Evolutionary conservation across 2,888 invertebrate genomes (phyloP).

Genomic region (Trissonchulus latispiculum): DNA sequence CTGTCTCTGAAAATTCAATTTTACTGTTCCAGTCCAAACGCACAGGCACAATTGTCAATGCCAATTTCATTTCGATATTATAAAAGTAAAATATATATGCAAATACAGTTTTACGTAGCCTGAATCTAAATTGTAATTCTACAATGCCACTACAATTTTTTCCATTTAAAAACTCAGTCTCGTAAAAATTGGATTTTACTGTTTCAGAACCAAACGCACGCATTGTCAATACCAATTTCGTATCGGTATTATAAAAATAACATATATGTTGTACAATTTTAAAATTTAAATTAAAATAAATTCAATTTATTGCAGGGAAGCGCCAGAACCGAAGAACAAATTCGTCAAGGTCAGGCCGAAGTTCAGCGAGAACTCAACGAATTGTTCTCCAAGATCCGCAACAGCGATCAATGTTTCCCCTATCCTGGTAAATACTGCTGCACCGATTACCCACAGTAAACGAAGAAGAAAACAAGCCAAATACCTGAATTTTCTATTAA

Average conservation of each 20-base stretch:
- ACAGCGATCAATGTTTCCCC: neutral
- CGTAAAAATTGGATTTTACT: neutral
- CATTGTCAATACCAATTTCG: neutral
- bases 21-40: neutral
- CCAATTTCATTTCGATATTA: too few species aligned
- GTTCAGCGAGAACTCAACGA: neutral
- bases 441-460: too few species aligned
- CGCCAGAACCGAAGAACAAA: neutral
- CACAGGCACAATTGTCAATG: neutral
- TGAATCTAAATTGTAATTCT: too few species aligned
- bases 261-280: too few species aligned
- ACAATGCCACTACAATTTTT: too few species aligned
- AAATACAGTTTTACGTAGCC: too few species aligned
- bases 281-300: too few species aligned
- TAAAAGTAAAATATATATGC: too few species aligned
- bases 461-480: too few species aligned
- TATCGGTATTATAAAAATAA: too few species aligned
- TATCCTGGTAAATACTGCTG: slow-evolving; percentile 9
- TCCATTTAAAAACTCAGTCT: too few species aligned
- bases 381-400: neutral
- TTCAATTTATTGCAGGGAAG: neutral
- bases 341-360: neutral
- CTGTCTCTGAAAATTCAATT: neutral
- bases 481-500: too few species aligned
- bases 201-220: neutral